These are phyloP conservation scores for Drosophila pectinifera DNA, from an alignment of 1,140 invertebrate species.

Conservation along the genomic window DNA sequence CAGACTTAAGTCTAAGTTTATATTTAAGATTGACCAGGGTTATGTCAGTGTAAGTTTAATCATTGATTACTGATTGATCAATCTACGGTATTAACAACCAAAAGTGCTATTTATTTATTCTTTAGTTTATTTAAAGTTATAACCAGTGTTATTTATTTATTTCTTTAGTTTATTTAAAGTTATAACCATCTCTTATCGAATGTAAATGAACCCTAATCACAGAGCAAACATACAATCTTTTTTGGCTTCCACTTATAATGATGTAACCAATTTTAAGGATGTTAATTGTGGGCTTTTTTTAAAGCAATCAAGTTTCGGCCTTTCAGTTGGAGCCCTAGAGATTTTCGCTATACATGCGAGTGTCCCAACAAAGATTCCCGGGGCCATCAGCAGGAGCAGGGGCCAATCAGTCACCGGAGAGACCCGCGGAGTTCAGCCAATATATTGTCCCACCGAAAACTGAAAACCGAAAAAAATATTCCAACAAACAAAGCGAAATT, in stretches of 20 bases:
- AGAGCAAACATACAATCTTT: not conserved
- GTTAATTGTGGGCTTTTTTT: not conserved
- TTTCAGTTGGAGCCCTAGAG: constrained; percentile 25
- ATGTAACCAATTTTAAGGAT: not conserved
- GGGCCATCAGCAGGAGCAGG: constrained; percentile 11
- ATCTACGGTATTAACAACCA: too few relatives aligned
- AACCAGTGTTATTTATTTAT: too few relatives aligned
- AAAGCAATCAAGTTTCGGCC: constrained; percentile 33
- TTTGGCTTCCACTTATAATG: not conserved
- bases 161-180: not conserved
- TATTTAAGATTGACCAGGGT: too few relatives aligned
- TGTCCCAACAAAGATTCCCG: constrained; percentile 18
- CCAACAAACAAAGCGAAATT: constrained; percentile 81
- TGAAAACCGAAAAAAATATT: constrained; percentile 62
- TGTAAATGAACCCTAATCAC: not conserved
- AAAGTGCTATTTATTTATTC: too few relatives aligned
- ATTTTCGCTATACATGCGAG: constrained; percentile 16
- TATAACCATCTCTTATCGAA: too few relatives aligned
- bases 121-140: too few relatives aligned
- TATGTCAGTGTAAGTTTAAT: too few relatives aligned
- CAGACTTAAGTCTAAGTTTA: too few relatives aligned
- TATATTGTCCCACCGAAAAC: constrained; percentile 64
- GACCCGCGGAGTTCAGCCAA: constrained; percentile 42
- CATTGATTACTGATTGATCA: too few relatives aligned
- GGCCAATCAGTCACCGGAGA: constrained; percentile 69